phyloP scores from a whole-genome alignment of 1,140 invertebrate species.

The Linepithema humile region DNA sequence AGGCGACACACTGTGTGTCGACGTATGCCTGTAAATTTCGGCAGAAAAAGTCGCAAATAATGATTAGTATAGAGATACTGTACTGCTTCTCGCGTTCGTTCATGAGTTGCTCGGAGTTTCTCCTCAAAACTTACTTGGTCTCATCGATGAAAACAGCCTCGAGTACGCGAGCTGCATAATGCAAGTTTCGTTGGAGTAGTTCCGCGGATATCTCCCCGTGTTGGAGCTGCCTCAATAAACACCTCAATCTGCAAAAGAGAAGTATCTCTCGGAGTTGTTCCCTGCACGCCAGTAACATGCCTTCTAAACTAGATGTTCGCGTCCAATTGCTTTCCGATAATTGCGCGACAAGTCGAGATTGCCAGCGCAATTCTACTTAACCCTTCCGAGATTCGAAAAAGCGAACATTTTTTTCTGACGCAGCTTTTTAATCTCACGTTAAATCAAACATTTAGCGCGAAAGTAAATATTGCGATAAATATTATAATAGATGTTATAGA shows the following conservation, averaged over 20 bases:
- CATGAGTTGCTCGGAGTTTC: background rate
- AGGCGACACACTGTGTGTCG: background rate
- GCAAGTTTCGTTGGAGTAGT: constrained; percentile 92
- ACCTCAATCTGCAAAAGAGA: constrained; percentile 89
- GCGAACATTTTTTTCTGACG: background rate
- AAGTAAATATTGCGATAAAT: background rate
- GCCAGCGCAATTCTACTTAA: constrained; percentile 36
- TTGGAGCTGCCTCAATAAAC: constrained; percentile 92
- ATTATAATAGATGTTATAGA: background rate
- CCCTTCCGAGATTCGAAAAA: background rate
- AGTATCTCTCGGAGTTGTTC: background rate
- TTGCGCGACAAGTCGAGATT: constrained; percentile 44
- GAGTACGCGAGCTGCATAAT: constrained; percentile 93
- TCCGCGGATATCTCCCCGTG: constrained; percentile 93
- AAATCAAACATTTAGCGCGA: background rate
- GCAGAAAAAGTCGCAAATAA: background rate
- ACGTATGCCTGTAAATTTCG: constrained; percentile 23
- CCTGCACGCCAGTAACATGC: background rate
- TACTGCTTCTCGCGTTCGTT: background rate
- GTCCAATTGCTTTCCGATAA: constrained; percentile 43
- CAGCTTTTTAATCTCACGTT: background rate
- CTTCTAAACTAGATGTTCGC: constrained; percentile 18
- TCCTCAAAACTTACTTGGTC: constrained; percentile 90
- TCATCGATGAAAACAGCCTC: constrained; percentile 96
- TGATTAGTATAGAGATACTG: constrained; percentile 17